Conservation (phyloP, 2,888 invertebrate genomes). For the Clistopyga incitator region DNA sequence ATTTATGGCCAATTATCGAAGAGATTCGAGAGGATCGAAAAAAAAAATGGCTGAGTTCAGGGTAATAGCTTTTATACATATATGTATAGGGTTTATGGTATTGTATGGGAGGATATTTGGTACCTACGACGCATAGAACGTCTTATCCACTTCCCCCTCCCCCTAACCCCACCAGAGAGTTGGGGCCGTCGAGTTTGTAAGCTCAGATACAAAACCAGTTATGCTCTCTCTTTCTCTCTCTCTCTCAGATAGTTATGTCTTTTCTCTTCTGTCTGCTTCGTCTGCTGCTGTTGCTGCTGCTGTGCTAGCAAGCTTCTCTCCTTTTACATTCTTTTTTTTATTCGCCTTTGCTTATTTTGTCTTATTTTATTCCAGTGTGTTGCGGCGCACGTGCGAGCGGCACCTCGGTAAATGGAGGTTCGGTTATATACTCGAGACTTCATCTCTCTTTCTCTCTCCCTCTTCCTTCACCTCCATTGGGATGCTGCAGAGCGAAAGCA, state of each 20-base stretch:
- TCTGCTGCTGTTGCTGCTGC: slow-evolving; percentile 51
- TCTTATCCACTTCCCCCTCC: slow-evolving; percentile 46
- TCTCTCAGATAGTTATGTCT: slow-evolving; percentile 17
- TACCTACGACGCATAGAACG: slow-evolving; percentile 34
- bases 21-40: no score
- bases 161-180: neutral
- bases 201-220: slow-evolving; percentile 69
- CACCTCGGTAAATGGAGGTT: slow-evolving; percentile 75
- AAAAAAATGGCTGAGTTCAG: no score
- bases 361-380: slow-evolving; percentile 60
- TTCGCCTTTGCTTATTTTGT: slow-evolving; percentile 54
- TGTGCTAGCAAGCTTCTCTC: slow-evolving; percentile 37
- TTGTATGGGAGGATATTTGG: slow-evolving; percentile 31
- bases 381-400: slow-evolving; percentile 78
- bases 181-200: slow-evolving; percentile 56
- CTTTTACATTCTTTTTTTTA: slow-evolving; percentile 68
- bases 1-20: no score
- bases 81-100: neutral
- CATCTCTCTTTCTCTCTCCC: slow-evolving; percentile 8
- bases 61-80: no score
- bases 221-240: slow-evolving; percentile 53
- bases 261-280: slow-evolving; percentile 42
- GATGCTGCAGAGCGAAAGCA: slow-evolving; percentile 52
- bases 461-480: slow-evolving; percentile 11
- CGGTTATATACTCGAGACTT: slow-evolving; percentile 30